phyloP scores from a whole-genome alignment of 2,888 invertebrate species.

The Brassicogethes aeneus region DNA sequence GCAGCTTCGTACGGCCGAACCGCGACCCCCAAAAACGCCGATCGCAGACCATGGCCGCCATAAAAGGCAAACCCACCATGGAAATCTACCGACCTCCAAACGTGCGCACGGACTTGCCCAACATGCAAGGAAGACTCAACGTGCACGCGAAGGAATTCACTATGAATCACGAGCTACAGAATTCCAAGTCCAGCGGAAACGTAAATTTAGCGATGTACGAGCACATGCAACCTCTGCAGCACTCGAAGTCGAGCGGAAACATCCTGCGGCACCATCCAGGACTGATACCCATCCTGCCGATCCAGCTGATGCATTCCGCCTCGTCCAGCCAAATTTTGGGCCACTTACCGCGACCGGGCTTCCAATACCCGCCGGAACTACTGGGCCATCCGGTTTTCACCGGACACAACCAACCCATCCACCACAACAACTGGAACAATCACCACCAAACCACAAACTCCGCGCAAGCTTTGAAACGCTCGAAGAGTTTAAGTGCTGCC shows the following conservation, averaged over 20 bases:
- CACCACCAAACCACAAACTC: conserved; percentile 14
- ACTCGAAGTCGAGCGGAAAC: conserved; percentile 52
- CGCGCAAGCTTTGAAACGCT: conserved; percentile 56
- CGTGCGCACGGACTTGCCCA: conserved; percentile 33
- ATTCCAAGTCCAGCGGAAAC: conserved; percentile 38
- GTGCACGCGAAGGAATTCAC: conserved; percentile 87
- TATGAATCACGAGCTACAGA: conserved; percentile 56
- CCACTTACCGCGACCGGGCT: conserved; percentile 52
- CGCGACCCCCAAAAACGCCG: conserved; percentile 51
- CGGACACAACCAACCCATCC: conserved; percentile 28
- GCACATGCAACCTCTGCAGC: conserved; percentile 35
- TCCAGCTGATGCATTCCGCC: conserved; percentile 48
- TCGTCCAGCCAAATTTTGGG: conserved; percentile 56
- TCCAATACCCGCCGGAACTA: conserved; percentile 34
- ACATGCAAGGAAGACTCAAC: conserved; percentile 53
- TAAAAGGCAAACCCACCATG: conserved; percentile 71
- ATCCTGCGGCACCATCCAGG: conserved; percentile 52
- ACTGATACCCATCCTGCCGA: conserved; percentile 30
- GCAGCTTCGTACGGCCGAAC: conserved; percentile 60
- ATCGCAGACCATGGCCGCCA: conserved; percentile 59
- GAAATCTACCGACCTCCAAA: conserved; percentile 85
- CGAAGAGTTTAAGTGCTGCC: conserved; percentile 72
- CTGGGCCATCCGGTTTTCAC: conserved; percentile 41
- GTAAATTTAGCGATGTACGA: conserved; percentile 29
- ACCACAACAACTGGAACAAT: conserved; percentile 31